These are phyloP conservation scores for Rhynchonycteris naso DNA, from an alignment of 2,797 vertebrate genomes.

Conservation along the genomic window DNA sequence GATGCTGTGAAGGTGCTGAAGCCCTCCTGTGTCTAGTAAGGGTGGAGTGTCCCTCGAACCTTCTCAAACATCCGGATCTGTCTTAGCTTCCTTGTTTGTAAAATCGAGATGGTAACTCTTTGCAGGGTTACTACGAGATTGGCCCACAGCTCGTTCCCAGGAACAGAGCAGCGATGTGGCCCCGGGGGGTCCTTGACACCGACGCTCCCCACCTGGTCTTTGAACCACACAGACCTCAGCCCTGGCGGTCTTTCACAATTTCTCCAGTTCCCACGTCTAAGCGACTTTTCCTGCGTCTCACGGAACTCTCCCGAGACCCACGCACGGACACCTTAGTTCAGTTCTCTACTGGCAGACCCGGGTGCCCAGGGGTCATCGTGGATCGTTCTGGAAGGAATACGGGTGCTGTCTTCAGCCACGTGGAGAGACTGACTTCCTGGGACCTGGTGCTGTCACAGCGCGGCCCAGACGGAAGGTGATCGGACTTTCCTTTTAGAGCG, in stretches of 20 bases:
- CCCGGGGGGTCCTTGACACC: neutral
- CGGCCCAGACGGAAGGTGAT: neutral
- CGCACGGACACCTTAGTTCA: no score
- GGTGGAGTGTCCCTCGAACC: no score
- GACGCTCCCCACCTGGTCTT: fast-evolving
- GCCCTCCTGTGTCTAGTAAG: no score
- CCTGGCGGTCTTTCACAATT: neutral
- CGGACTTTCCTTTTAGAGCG: neutral
- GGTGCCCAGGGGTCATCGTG: neutral
- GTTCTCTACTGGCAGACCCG: no score
- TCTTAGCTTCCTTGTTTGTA: neutral
- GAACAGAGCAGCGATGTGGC: neutral
- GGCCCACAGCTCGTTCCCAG: neutral
- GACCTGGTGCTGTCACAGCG: neutral
- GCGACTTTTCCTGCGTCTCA: neutral
- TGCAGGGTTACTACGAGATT: neutral
- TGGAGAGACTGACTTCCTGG: neutral
- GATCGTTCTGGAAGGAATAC: neutral
- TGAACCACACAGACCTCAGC: fast-evolving
- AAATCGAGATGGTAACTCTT: neutral
- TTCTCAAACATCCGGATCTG: no score
- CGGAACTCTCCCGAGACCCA: neutral
- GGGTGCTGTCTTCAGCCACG: neutral
- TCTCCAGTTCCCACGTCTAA: neutral
- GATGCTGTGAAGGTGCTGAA: no score